Evolutionary conservation across 2,888 invertebrate genomes (phyloP).

Genomic region (Agrilus biguttatus): DNA sequence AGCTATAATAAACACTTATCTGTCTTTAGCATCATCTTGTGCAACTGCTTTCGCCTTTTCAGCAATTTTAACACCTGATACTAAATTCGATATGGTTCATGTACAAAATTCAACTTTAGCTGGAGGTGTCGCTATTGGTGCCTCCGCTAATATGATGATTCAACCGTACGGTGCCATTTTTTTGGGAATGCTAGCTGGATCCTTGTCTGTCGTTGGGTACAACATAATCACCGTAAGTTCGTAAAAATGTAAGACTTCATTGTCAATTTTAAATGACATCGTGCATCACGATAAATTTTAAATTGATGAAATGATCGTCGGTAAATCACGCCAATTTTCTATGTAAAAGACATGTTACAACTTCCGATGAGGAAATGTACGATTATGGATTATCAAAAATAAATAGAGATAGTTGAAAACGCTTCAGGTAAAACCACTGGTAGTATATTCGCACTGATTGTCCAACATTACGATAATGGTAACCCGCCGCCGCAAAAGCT

Average conservation of each 20-base stretch:
- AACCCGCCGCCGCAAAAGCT: too few relatives aligned
- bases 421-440: too few relatives aligned
- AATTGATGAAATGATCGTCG: too few relatives aligned
- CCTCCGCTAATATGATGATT: constrained; percentile 69
- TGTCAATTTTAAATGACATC: too few relatives aligned
- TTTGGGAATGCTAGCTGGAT: constrained; percentile 64
- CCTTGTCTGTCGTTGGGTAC: constrained; percentile 71
- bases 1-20: constrained; percentile 86
- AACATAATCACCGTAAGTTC: constrained; percentile 53
- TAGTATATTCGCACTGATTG: too few relatives aligned
- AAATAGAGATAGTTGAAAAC: too few relatives aligned
- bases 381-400: too few relatives aligned
- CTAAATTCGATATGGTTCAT: constrained; percentile 83
- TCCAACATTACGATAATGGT: too few relatives aligned
- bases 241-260: background rate
- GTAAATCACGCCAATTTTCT: too few relatives aligned
- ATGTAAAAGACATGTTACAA: too few relatives aligned
- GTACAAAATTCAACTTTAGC: constrained; percentile 88
- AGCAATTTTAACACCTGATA: constrained; percentile 54
- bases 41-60: constrained; percentile 77
- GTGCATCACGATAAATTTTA: too few relatives aligned
- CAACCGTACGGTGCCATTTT: constrained; percentile 71
- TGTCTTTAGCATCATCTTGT: constrained; percentile 69
- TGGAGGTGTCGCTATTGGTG: constrained; percentile 85
- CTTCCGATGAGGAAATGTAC: too few relatives aligned